These are phyloP conservation scores for Aspidiotus rigidus DNA, from an alignment of 2,888 invertebrate genomes.

Conservation along the genomic window DNA sequence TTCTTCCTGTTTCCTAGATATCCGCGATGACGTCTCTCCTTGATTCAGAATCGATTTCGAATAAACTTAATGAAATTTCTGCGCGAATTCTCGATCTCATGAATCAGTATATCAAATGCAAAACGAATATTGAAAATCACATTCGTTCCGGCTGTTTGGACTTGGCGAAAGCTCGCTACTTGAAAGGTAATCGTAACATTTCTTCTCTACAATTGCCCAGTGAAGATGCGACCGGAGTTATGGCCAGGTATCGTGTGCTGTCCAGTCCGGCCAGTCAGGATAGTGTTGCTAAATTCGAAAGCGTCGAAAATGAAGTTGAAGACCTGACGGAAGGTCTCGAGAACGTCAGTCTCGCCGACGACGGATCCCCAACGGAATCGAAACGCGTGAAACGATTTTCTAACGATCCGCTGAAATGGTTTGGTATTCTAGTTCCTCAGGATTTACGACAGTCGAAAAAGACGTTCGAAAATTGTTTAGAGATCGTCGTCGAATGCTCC, in stretches of 20 bases:
- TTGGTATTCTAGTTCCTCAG: constrained; percentile 74
- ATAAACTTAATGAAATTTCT: constrained; percentile 58
- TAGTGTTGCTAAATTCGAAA: constrained; percentile 10
- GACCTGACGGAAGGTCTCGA: not conserved
- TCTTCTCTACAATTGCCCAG: constrained; percentile 61
- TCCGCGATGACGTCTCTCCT: too few species aligned
- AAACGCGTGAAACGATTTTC: constrained; percentile 32
- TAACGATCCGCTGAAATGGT: constrained; percentile 70
- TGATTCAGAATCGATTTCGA: too few species aligned
- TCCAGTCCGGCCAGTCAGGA: constrained; percentile 5
- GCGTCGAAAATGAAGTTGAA: constrained; percentile 1
- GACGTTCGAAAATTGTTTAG: constrained; percentile 60
- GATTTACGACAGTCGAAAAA: constrained; percentile 64
- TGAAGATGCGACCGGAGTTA: constrained; percentile 43
- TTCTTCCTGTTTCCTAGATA: too few species aligned
- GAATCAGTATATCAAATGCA: constrained; percentile 60
- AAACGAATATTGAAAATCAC: constrained; percentile 55
- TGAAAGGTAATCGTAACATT: constrained; percentile 62
- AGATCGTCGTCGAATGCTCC: constrained; percentile 56
- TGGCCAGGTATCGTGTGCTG: constrained; percentile 32
- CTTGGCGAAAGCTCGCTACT: constrained; percentile 68
- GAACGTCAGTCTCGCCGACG: not conserved
- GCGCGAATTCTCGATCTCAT: constrained; percentile 60
- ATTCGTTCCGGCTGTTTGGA: constrained; percentile 53
- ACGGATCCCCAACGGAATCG: constrained; percentile 41